Evolutionary conservation across 2,888 invertebrate species (phyloP).

Genomic region (Leptopilina myrica): DNA sequence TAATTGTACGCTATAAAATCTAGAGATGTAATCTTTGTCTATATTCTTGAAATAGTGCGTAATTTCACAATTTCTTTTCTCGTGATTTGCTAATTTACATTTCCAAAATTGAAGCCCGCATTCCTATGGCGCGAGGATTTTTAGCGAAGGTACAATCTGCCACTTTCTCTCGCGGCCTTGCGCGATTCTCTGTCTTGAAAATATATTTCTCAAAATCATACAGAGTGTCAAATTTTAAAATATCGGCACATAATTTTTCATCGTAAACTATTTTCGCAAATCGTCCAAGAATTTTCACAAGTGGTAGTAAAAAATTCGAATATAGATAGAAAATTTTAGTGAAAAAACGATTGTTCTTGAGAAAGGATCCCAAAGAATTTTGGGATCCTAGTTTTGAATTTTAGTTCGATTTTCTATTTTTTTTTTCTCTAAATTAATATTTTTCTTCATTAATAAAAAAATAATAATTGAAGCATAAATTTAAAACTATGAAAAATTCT

Average conservation of each 20-base stretch:
- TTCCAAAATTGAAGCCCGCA: not conserved
- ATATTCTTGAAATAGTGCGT: not conserved
- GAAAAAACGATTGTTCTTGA: too few species aligned
- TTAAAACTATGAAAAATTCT: too few species aligned
- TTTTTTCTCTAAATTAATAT: too few species aligned
- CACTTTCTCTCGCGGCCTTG: constrained; percentile 33
- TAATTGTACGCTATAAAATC: not conserved
- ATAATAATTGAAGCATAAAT: too few species aligned
- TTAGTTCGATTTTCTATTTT: too few species aligned
- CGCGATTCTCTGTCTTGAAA: constrained; percentile 5
- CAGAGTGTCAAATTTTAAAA: constrained; percentile 5
- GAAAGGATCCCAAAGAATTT: too few species aligned
- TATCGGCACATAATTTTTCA: not conserved
- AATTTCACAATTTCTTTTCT: constrained; percentile 6
- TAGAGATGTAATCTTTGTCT: not conserved
- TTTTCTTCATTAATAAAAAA: too few species aligned
- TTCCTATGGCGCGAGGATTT: constrained; percentile 12
- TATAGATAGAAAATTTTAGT: too few species aligned
- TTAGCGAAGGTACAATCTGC: constrained; percentile 8
- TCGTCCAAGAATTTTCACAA: too few species aligned
- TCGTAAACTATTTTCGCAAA: too few species aligned
- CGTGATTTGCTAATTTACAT: constrained; percentile 12
- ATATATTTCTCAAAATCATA: constrained; percentile 2
- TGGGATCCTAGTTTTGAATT: too few species aligned
- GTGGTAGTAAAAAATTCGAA: too few species aligned